Conservation (phyloP, 2,888 invertebrate species). For the Clusia tigrina region DNA sequence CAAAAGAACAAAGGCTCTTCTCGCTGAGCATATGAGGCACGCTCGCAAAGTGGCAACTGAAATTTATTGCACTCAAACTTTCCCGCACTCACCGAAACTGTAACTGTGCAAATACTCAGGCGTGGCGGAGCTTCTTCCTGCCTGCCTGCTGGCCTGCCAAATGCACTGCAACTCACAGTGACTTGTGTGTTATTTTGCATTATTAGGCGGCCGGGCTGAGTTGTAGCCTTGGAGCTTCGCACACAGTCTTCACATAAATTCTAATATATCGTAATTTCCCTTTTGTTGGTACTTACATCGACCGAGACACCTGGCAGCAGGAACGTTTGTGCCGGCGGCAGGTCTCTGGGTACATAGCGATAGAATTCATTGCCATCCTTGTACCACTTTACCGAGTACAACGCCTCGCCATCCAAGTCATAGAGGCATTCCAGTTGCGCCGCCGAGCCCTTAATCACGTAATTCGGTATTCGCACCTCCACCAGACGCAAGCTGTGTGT, state of each 20-base stretch:
- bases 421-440: constrained; percentile 83
- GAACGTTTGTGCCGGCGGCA: constrained; percentile 82
- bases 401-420: constrained; percentile 80
- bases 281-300: constrained; percentile 73
- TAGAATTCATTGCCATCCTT: constrained; percentile 91
- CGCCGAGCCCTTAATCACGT: constrained; percentile 79
- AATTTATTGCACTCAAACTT: constrained; percentile 52
- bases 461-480: constrained; percentile 81
- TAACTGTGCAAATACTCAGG: not conserved
- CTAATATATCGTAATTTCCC: not conserved
- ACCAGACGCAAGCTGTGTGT: constrained; percentile 73
- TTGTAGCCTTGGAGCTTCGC: no score
- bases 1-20: not conserved
- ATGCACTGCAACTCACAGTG: not conserved
- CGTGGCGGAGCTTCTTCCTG: not conserved
- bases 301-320: constrained; percentile 82
- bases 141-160: not conserved
- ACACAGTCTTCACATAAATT: no score
- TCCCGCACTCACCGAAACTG: constrained; percentile 15
- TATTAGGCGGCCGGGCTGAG: not conserved
- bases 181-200: not conserved
- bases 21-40: not conserved
- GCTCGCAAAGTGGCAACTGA: constrained; percentile 49
- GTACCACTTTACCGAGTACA: constrained; percentile 93
- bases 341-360: constrained; percentile 83